Conservation (phyloP, 2,113 vertebrate species). For the Pterocles gutturalis region DNA sequence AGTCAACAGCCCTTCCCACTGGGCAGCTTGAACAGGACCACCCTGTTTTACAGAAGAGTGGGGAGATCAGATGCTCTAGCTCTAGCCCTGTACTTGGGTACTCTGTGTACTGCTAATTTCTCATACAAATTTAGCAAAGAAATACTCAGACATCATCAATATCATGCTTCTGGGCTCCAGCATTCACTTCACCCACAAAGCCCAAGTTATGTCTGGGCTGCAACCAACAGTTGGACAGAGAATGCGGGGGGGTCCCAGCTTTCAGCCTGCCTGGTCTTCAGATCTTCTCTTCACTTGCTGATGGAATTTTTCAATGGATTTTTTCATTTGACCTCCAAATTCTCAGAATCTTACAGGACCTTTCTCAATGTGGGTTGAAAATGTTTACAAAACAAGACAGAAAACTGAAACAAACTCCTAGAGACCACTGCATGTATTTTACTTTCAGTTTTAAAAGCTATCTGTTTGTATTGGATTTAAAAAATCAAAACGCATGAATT, state of each 20-base stretch:
- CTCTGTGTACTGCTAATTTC: background rate
- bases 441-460: background rate
- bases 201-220: background rate
- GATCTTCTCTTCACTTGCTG: background rate
- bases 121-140: background rate
- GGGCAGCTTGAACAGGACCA: background rate
- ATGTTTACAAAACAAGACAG: background rate
- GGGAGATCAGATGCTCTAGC: background rate
- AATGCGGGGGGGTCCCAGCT: accelerated
- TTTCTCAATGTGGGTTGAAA: accelerated
- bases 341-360: background rate
- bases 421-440: background rate
- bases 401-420: background rate
- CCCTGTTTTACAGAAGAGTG: background rate
- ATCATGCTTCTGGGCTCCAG: background rate
- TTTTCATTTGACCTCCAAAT: background rate
- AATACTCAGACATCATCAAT: background rate
- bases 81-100: background rate
- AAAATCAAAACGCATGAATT: background rate
- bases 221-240: background rate
- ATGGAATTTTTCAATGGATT: background rate
- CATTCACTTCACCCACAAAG: background rate
- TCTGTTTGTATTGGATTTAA: background rate
- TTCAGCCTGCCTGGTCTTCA: background rate
- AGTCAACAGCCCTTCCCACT: background rate